Percentiles rank a stretch among this genome's conserved stretches.
Conservation (phyloP, 1,140 invertebrate genomes). For the Caenorhabditis inopinata region DNA sequence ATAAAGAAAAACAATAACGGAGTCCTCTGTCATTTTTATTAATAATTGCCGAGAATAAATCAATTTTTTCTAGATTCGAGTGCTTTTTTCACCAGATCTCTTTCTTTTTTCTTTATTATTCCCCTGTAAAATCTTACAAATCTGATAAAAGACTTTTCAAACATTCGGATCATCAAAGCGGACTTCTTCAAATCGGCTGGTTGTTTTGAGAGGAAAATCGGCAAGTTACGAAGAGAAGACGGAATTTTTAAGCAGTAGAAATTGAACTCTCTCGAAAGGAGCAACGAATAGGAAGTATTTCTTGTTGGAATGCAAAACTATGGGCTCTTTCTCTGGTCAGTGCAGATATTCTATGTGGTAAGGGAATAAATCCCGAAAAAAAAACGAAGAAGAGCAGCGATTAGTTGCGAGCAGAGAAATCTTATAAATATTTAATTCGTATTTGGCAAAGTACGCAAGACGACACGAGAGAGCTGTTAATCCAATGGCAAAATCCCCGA, state of each 20-base stretch:
- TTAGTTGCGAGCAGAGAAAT: background rate
- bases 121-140: background rate
- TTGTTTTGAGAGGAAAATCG: background rate
- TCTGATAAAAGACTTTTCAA: conserved; percentile 4
- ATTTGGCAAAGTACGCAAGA: background rate
- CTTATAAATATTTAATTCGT: background rate
- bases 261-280: background rate
- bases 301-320: conserved; percentile 4
- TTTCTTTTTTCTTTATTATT: background rate
- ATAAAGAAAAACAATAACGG: too few species aligned
- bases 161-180: background rate
- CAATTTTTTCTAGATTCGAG: too few species aligned
- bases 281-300: background rate
- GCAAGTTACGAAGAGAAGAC: background rate
- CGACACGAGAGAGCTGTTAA: background rate
- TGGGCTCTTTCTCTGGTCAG: background rate
- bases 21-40: too few species aligned
- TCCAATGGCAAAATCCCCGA: background rate
- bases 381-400: background rate
- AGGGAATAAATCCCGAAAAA: conserved; percentile 26
- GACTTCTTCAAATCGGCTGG: background rate
- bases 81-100: background rate
- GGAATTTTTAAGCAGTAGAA: background rate
- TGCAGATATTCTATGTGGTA: background rate
- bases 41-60: background rate